A percentile compares a stretch with the other conserved stretches of the same genome.
phyloP scores from a whole-genome alignment of 2,888 invertebrate species.

The Drosophila aldrichi region DNA sequence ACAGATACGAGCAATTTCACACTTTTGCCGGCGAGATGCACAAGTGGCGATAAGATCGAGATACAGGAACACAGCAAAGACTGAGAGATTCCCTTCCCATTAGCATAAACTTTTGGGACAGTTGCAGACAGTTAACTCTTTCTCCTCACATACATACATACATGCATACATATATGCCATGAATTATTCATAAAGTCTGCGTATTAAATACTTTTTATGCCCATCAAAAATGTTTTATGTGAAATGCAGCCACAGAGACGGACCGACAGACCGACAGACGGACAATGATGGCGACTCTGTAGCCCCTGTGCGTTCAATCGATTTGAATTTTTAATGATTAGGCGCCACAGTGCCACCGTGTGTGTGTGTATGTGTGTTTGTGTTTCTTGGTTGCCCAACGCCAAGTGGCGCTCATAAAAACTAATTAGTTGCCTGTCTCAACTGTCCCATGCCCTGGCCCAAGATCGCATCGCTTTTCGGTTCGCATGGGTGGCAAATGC shows the following conservation, averaged over 20 bases:
- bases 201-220: slow-evolving; percentile 77
- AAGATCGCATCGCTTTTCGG: slow-evolving; percentile 25
- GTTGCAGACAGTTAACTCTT: slow-evolving; percentile 34
- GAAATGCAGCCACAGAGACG: slow-evolving; percentile 43
- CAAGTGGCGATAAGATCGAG: slow-evolving; percentile 61
- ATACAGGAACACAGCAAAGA: not conserved
- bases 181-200: slow-evolving; percentile 76
- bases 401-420: slow-evolving; percentile 71
- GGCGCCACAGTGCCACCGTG: slow-evolving; percentile 79
- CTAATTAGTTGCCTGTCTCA: slow-evolving; percentile 71
- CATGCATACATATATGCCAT: slow-evolving; percentile 49
- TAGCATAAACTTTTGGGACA: slow-evolving; percentile 74
- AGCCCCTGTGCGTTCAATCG: slow-evolving; percentile 59
- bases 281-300: slow-evolving; percentile 28
- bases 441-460: slow-evolving; percentile 1
- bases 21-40: slow-evolving; percentile 67
- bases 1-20: slow-evolving; percentile 83
- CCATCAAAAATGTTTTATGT: slow-evolving; percentile 80
- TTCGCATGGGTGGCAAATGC: slow-evolving; percentile 70
- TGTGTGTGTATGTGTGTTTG: slow-evolving; percentile 12
- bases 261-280: slow-evolving; percentile 1
- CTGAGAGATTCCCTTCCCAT: slow-evolving; percentile 31
- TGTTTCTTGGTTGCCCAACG: slow-evolving; percentile 25
- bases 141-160: slow-evolving; percentile 25
- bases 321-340: slow-evolving; percentile 83